These are phyloP conservation scores for Onychomys torridus DNA, from an alignment of 2,797 vertebrate species.

Conservation along the genomic window DNA sequence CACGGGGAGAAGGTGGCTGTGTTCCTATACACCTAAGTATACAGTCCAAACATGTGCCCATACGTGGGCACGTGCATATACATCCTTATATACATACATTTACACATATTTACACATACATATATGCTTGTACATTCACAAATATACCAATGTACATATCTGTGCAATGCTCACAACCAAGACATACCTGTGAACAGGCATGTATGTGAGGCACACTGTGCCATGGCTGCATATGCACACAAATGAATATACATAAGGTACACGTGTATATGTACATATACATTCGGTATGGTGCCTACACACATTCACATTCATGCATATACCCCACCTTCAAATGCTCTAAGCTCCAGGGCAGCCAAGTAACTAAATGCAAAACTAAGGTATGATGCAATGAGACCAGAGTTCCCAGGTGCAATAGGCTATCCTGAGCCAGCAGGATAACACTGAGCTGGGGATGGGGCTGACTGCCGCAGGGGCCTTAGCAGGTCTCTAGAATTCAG, in stretches of 20 bases:
- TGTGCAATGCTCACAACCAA: background rate
- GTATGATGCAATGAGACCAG: background rate
- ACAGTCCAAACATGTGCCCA: rapidly evolving
- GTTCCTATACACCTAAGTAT: background rate
- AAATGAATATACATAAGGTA: background rate
- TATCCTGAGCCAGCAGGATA: rapidly evolving
- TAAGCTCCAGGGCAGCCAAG: background rate
- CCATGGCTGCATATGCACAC: background rate
- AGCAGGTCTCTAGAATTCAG: slow-evolving; percentile 66
- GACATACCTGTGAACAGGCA: too few species aligned
- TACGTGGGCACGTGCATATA: background rate
- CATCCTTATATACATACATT: background rate
- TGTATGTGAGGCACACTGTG: background rate
- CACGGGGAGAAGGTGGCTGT: background rate
- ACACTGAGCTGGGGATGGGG: rapidly evolving
- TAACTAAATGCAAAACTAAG: background rate
- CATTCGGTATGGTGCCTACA: too few species aligned
- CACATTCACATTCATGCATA: too few species aligned
- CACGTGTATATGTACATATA: background rate
- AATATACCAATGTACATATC: background rate
- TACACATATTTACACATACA: background rate
- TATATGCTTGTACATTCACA: background rate
- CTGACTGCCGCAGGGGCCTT: slow-evolving; percentile 29
- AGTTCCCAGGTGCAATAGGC: background rate
- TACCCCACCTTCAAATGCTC: background rate